A percentile compares a stretch with the other conserved stretches of the same genome.
Conservation (phyloP, 2,888 invertebrate species). For the Pollenia labialis region DNA sequence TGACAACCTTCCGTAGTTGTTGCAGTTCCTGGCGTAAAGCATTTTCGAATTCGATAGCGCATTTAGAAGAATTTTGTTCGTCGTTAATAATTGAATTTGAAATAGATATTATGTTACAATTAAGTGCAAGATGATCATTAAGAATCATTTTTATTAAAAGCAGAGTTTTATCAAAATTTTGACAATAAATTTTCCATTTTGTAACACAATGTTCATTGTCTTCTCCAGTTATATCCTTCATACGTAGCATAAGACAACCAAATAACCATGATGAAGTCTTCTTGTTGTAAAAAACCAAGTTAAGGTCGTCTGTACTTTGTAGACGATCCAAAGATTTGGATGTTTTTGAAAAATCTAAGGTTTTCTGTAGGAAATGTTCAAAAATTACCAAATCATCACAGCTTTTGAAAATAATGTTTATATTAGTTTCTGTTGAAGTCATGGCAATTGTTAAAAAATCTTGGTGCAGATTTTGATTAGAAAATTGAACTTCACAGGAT, state of each 20-base stretch:
- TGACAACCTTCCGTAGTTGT: conserved; percentile 19
- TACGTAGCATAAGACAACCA: conserved; percentile 77
- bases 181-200: conserved; percentile 76
- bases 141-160: conserved; percentile 77
- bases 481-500: conserved; percentile 76
- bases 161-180: conserved; percentile 73
- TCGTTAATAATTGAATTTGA: conserved; percentile 13
- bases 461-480: conserved; percentile 76
- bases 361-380: conserved; percentile 75
- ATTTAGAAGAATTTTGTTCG: conserved; percentile 30
- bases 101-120: conserved; percentile 76
- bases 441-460: conserved; percentile 80
- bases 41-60: conserved; percentile 75
- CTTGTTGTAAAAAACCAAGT: conserved; percentile 77
- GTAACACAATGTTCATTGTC: conserved; percentile 45
- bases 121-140: conserved; percentile 76
- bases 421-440: conserved; percentile 73
- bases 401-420: conserved; percentile 73
- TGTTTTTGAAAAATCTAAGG: conserved; percentile 74
- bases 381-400: conserved; percentile 71
- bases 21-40: conserved; percentile 77
- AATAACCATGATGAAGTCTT: conserved; percentile 76
- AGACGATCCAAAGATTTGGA: not conserved
- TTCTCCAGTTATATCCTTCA: conserved; percentile 47
- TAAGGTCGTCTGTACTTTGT: conserved; percentile 42